Base-by-base conservation (phyloP, 2,797 vertebrate species). In the Loriculus beryllinus region DNA sequence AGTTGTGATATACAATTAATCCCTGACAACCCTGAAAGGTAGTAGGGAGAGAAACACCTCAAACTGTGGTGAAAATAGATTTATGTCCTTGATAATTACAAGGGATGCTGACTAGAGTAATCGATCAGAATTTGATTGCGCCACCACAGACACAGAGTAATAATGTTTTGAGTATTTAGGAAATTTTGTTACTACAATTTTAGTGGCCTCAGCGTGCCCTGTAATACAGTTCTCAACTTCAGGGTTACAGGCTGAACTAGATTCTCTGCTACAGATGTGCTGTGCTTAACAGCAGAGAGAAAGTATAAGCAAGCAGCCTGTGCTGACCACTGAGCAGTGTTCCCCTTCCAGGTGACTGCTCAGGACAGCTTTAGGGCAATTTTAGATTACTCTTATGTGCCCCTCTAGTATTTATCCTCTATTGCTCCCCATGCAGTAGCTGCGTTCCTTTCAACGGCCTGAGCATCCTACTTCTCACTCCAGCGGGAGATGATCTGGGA, bases 201-300 rank as follows among this genome's bases (percentile, higher is more conserved):
- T 13, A 35, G 48, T 33, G 25, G 47, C 45, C 7, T 31, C 31
- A 28, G 0, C 0, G 0, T 65, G 29, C 12, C 19, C 49, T 71
- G 19, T 62, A 71, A 49, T 29, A 28, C 19, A 28, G 17, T 43
- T 52, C 14, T 74, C 23, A 57, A 0, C 39, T 63, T 74, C 23
- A 80, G 59, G 15, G 19, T 79, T 67, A 28, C 47, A 47, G 62
- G 31, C 35, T 76, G 45, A 64, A 26, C 37, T 48, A 33, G 39
- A 65, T 47, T 87, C 23, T 67, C 14, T 82, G 25, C 25, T 63
- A 45, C 47, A 54, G 10, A 10, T 39, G 37, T 51, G 33, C 57
- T 78, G n/a, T 33, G 10, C 84, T 72, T 69, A 39, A 54, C 7
- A 54, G 42, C 35, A 71, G 63, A 71, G 56, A 52, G 20, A 42